Conservation (phyloP, 2,113 vertebrate genomes). For the Butastur rufipennis region DNA sequence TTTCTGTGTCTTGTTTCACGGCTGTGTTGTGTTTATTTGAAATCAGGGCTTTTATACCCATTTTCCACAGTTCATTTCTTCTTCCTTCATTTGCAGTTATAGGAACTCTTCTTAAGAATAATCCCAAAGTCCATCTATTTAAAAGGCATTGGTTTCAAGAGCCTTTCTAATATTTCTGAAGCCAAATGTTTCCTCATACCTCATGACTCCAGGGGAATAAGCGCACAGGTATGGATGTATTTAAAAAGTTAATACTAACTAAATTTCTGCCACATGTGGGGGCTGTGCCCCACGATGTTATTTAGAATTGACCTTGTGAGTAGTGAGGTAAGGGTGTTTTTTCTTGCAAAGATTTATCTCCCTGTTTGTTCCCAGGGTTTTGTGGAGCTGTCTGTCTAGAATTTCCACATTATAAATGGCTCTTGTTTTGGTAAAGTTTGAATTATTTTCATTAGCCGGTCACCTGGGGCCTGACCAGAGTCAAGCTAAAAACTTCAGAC, state of each 20-base stretch:
- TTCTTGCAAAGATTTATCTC: slow-evolving; percentile 65
- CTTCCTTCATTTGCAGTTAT: background rate
- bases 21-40: background rate
- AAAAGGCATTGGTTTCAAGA: background rate
- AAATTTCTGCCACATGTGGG: slow-evolving; percentile 21
- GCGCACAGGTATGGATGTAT: background rate
- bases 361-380: slow-evolving; percentile 66
- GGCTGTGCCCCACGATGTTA: background rate
- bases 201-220: background rate
- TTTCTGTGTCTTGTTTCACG: background rate
- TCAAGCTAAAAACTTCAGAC: slow-evolving; percentile 73
- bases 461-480: slow-evolving; percentile 75
- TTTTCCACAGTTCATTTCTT: background rate
- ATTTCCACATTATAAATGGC: slow-evolving; percentile 77
- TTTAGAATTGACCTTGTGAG: slow-evolving; percentile 45
- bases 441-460: slow-evolving; percentile 82
- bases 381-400: slow-evolving; percentile 71
- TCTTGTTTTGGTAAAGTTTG: slow-evolving; percentile 77
- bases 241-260: background rate
- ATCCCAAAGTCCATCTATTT: background rate
- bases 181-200: background rate
- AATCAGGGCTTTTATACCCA: background rate
- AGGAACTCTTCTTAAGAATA: background rate
- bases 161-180: background rate
- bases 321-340: background rate